Evolutionary conservation across 2,797 vertebrate species (phyloP), one percentile per base, ranked within the genome.

Genomic region (Sebastes itinus): DNA sequence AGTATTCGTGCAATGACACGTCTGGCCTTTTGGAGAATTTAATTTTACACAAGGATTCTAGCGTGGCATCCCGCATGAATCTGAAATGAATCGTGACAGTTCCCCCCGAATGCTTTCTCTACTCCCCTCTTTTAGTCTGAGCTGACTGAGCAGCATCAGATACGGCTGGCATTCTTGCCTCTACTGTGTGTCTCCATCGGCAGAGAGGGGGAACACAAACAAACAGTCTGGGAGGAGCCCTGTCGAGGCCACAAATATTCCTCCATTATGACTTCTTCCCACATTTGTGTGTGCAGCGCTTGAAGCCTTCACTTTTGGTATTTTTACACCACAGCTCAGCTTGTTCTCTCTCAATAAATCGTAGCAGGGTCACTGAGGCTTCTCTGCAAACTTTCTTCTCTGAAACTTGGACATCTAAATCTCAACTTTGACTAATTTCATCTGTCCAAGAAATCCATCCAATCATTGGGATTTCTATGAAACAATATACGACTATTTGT

Each of bases 121-220:
- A 54, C 63, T 78, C 77, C 70, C 81, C 66, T 56, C 56, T 80
- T 80, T 81, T 64, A 52, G 83, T 89, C 80, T 18, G 6, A 88
- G 85, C 80, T 89, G 88, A 91, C 56, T 78, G 89, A 92, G 89
- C 90, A 81, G 88, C 91, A 94, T 95, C 92, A 93, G 91, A 94
- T 94, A 92, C 25, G 86, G 85, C 83, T 77, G 75, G 77, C 82
- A 88, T 87, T 93, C 83, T 70, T 85, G 64, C 82, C 73, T 85
- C 70, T 91, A 22, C 72, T 82, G 86, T 82, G 82, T 76, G 66
- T 90, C 85, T 87, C 82, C 85, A 85, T 92, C 89, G 87, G 84
- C 65, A 83, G 72, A 87, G 84, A 87, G 84, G 82, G 80, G 75
- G 75, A 95, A 93, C 82, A 91, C 90, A 94, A 94, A 94, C 93